Evolutionary conservation across 2,113 vertebrate genomes (phyloP).

Genomic region (Poeciliopsis prolifica): DNA sequence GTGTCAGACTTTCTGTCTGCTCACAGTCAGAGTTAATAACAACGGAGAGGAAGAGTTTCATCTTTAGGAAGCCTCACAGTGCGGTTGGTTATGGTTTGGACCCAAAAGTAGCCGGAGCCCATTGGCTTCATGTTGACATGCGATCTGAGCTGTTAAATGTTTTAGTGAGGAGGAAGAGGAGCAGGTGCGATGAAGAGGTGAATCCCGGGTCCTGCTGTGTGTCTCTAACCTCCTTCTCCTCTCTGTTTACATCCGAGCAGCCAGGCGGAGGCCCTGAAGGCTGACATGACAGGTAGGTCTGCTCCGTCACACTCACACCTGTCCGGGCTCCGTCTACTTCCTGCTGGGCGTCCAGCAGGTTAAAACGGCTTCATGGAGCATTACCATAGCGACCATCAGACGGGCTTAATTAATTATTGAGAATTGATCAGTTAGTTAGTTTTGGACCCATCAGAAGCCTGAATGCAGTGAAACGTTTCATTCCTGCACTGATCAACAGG

Average conservation of each 20-base stretch:
- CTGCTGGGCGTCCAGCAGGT: neutral
- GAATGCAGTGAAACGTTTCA: too few relatives aligned
- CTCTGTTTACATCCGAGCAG: slow-evolving; percentile 79
- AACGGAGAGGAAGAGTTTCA: neutral
- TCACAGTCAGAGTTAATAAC: neutral
- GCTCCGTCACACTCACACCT: neutral
- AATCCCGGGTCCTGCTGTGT: neutral
- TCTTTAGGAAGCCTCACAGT: neutral
- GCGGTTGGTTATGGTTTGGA: neutral
- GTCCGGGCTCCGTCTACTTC: neutral
- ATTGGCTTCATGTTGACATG: neutral
- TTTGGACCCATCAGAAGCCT: too few relatives aligned
- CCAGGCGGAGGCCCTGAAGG: slow-evolving; percentile 99
- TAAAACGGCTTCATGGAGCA: too few relatives aligned
- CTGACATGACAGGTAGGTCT: slow-evolving; percentile 96
- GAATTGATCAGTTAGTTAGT: too few relatives aligned
- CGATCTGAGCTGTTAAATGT: neutral
- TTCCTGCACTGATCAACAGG: too few relatives aligned
- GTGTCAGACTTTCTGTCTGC: neutral
- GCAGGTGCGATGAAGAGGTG: slow-evolving; percentile 13
- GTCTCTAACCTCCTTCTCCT: slow-evolving; percentile 40
- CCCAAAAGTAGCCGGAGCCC: slow-evolving; percentile 23
- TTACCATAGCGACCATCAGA: neutral
- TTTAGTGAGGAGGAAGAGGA: neutral
- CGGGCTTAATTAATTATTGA: too few relatives aligned